Conservation (phyloP, 2,113 vertebrate genomes). For the Menidia beryllina region DNA sequence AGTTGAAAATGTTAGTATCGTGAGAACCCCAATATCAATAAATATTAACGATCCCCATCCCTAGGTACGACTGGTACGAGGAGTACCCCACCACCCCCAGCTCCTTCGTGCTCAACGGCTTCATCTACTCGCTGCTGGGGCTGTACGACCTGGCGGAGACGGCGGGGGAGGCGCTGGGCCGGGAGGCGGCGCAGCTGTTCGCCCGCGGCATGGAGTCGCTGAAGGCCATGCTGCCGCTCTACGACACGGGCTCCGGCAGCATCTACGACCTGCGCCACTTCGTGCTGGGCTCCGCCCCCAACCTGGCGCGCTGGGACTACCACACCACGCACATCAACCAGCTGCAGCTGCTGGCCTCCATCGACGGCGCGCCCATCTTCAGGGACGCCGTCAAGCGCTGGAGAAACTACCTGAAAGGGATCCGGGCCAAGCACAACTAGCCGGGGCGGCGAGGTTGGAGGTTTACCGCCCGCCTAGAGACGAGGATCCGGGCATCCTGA, state of each 20-base stretch:
- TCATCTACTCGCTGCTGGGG: slow-evolving; percentile 96
- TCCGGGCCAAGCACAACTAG: slow-evolving; percentile 98
- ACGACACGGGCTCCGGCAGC: slow-evolving; percentile 95
- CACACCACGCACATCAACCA: slow-evolving; percentile 99
- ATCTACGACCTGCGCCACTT: slow-evolving; percentile 98
- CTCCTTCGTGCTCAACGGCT: slow-evolving; percentile 98
- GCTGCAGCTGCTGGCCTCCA: slow-evolving; percentile 92
- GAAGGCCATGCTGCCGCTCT: slow-evolving; percentile 96
- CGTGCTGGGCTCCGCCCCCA: slow-evolving; percentile 93
- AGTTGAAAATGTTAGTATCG: no score
- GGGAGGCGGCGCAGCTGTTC: slow-evolving; percentile 88
- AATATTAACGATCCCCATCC: no score
- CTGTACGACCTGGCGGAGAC: slow-evolving; percentile 95
- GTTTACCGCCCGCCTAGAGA: slow-evolving; percentile 3
- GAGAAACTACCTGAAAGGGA: slow-evolving; percentile 96
- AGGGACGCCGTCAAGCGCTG: slow-evolving; percentile 92
- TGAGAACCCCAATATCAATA: no score
- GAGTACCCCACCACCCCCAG: slow-evolving; percentile 96
- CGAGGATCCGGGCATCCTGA: slow-evolving; percentile 9
- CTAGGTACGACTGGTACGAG: slow-evolving; percentile 99
- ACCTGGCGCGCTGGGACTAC: slow-evolving; percentile 99
- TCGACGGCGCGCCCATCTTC: slow-evolving; percentile 92
- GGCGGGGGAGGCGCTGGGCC: slow-evolving; percentile 87
- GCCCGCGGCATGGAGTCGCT: slow-evolving; percentile 93
- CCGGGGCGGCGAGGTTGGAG: no score